Percentiles rank a stretch among this genome's conserved stretches.
Evolutionary conservation across 64 coral and sea anemone species (phyloP).

Genomic region (Montipora capricornis): DNA sequence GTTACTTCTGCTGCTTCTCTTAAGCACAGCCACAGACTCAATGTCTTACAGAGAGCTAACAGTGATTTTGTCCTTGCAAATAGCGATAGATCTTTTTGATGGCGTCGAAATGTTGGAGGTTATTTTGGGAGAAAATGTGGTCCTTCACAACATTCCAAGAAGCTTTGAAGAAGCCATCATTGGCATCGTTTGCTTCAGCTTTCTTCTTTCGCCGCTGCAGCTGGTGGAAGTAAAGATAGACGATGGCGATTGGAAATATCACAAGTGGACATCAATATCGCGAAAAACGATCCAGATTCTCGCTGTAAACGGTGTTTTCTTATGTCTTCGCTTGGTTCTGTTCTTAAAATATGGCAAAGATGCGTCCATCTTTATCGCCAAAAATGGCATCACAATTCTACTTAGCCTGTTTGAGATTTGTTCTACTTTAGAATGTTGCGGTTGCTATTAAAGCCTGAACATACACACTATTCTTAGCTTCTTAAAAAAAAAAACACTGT

Average conservation of each 20-base stretch:
- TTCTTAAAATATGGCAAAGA: slow-evolving; percentile 43
- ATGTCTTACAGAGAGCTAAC: neutral
- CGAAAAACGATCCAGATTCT: slow-evolving; percentile 48
- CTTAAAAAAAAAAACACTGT: too few relatives aligned
- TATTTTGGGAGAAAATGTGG: too few relatives aligned
- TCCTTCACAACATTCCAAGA: neutral
- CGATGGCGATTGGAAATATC: neutral
- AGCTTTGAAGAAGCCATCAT: slow-evolving; percentile 21
- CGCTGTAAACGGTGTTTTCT: slow-evolving; percentile 51
- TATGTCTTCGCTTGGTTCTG: slow-evolving; percentile 47
- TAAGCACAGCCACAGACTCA: slow-evolving; percentile 19
- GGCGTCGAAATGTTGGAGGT: slow-evolving; percentile 50
- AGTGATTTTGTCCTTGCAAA: neutral
- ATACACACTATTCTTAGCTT: too few relatives aligned
- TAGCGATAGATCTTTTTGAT: slow-evolving; percentile 67
- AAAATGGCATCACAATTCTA: too few relatives aligned
- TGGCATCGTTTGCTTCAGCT: slow-evolving; percentile 47
- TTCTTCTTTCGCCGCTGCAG: slow-evolving; percentile 8
- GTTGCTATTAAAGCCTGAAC: neutral
- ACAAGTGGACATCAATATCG: neutral
- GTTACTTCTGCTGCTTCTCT: slow-evolving; percentile 30
- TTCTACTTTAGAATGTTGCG: slow-evolving; percentile 4
- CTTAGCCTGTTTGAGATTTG: slow-evolving; percentile 43
- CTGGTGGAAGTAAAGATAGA: slow-evolving; percentile 24
- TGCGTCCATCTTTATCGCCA: slow-evolving; percentile 6